Evolutionary conservation across 2,113 vertebrate genomes (phyloP).

Genomic region (Panthera leo): DNA sequence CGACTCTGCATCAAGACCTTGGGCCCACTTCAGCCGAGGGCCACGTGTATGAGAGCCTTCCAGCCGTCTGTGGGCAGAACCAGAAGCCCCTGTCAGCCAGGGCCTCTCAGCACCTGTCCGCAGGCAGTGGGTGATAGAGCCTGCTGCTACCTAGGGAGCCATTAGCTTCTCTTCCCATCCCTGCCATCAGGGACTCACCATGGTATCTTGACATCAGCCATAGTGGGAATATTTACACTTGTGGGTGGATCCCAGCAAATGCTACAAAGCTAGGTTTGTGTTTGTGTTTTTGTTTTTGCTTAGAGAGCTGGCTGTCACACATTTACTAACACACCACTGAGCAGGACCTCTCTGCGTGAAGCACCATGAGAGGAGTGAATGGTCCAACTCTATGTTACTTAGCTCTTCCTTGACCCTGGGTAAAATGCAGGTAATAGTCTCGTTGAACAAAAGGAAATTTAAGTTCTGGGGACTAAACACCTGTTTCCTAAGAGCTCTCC

Average conservation of each 20-base stretch:
- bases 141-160: not conserved
- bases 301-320: not conserved
- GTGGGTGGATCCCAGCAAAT: not conserved
- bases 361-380: not conserved
- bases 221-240: not conserved
- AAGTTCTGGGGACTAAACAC: not conserved
- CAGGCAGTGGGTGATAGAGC: not conserved
- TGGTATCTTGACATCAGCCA: not conserved
- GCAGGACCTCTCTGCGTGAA: not conserved
- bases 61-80: not conserved
- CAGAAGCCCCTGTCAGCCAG: not conserved
- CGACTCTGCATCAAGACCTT: rapidly evolving
- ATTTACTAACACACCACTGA: not conserved
- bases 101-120: not conserved
- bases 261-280: not conserved
- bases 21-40: not conserved
- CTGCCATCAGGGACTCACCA: not conserved
- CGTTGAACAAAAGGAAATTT: not conserved
- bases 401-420: not conserved
- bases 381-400: not conserved
- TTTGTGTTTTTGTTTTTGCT: not conserved
- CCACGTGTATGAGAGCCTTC: not conserved
- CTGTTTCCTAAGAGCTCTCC: not conserved
- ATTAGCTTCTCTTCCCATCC: not conserved
- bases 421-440: not conserved